These are phyloP conservation scores for Notothenia coriiceps DNA, from an alignment of 2,113 vertebrate genomes.

Conservation along the genomic window DNA sequence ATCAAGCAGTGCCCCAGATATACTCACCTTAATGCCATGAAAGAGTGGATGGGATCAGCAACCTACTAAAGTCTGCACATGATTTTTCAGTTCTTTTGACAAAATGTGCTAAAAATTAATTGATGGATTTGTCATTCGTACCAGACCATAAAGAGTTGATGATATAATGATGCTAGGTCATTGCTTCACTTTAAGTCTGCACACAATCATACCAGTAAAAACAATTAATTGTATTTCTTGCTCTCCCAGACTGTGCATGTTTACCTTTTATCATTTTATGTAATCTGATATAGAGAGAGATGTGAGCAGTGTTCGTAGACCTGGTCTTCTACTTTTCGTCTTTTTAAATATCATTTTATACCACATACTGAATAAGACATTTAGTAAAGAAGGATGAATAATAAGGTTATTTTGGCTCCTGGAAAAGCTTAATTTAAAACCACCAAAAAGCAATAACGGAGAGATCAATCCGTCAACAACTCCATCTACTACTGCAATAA, in stretches of 20 bases:
- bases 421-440: background rate
- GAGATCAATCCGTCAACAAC: slow-evolving; percentile 10
- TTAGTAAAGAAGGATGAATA: background rate
- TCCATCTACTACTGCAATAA: background rate
- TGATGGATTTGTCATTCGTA: too few relatives aligned
- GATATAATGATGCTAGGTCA: too few relatives aligned
- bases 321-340: background rate
- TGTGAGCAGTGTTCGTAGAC: slow-evolving; percentile 5
- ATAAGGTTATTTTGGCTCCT: background rate
- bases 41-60: slow-evolving; percentile 34
- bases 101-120: background rate
- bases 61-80: slow-evolving; percentile 23
- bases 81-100: slow-evolving; percentile 16
- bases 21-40: slow-evolving; percentile 48
- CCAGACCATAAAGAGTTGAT: too few relatives aligned
- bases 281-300: background rate
- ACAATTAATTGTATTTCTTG: background rate
- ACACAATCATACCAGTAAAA: background rate
- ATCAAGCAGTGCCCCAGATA: slow-evolving; percentile 26
- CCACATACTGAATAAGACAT: background rate
- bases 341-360: background rate
- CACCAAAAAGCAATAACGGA: slow-evolving; percentile 1
- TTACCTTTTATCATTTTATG: background rate
- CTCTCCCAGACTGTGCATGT: background rate
- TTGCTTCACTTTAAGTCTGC: background rate